These are phyloP conservation scores for Diarsia dahlii DNA, from an alignment of 2,888 invertebrate species.

Conservation along the genomic window DNA sequence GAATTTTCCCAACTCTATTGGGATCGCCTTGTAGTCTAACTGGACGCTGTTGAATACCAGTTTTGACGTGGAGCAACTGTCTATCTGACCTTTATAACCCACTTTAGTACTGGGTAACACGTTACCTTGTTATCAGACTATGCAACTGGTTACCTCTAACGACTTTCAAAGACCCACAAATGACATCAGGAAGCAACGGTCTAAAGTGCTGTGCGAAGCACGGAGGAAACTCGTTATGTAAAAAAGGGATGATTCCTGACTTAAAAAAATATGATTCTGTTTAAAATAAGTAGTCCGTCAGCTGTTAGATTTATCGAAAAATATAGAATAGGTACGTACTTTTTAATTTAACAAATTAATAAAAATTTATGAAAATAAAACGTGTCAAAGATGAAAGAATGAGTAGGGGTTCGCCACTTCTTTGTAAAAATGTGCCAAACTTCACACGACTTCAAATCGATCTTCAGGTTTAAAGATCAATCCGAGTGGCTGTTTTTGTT, in stretches of 20 bases:
- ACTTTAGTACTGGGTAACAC: not conserved
- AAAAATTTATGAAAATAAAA: no score
- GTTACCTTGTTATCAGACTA: not conserved
- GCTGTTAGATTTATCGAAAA: no score
- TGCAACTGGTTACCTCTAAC: not conserved
- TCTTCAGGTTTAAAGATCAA: not conserved
- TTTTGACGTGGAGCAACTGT: not conserved
- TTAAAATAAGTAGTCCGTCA: no score
- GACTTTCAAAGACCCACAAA: not conserved
- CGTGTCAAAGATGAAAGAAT: no score
- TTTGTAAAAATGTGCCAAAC: no score
- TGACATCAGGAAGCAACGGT: not conserved
- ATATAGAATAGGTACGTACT: no score
- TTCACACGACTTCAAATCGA: no score
- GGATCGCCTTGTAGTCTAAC: not conserved
- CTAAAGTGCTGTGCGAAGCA: not conserved
- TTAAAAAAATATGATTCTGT: no score
- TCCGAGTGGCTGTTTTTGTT: not conserved
- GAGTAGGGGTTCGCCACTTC: no score
- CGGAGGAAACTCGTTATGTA: not conserved
- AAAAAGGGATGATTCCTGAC: no score
- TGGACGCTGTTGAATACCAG: not conserved
- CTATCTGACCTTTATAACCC: not conserved
- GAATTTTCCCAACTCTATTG: no score
- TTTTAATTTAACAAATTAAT: no score